Conservation (phyloP, 2,113 vertebrate species). For the Uria lomvia region DNA sequence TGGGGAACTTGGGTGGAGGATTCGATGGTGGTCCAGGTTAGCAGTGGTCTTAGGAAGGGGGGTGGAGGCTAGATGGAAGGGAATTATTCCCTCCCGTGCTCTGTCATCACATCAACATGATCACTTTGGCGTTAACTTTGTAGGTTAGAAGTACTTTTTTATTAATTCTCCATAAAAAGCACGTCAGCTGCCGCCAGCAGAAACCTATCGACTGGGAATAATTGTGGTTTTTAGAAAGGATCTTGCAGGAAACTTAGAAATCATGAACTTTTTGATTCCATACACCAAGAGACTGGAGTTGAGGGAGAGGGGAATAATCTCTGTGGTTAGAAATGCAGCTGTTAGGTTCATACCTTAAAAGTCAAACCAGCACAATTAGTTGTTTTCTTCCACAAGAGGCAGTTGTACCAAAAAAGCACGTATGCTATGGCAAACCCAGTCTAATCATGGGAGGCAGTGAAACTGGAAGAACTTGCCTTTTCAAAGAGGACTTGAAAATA, state of each 20-base stretch:
- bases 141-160: not conserved
- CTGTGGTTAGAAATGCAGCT: not conserved
- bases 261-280: not conserved
- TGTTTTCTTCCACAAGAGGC: not conserved
- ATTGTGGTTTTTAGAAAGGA: not conserved
- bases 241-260: not conserved
- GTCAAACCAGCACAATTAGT: not conserved
- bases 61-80: not conserved
- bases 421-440: not conserved
- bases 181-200: not conserved
- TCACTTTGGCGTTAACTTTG: not conserved
- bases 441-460: not conserved
- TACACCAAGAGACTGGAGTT: not conserved
- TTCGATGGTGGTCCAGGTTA: constrained; percentile 9
- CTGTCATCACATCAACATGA: not conserved
- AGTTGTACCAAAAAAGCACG: not conserved
- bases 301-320: not conserved
- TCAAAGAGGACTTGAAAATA: not conserved
- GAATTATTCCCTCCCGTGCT: not conserved
- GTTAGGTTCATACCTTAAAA: not conserved
- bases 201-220: not conserved
- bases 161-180: not conserved
- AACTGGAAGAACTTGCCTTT: not conserved
- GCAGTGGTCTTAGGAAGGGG: not conserved
- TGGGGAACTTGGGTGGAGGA: not conserved